Base-by-base conservation (phyloP, 2,888 invertebrate genomes). In the Drosophila suboccidentalis region DNA sequence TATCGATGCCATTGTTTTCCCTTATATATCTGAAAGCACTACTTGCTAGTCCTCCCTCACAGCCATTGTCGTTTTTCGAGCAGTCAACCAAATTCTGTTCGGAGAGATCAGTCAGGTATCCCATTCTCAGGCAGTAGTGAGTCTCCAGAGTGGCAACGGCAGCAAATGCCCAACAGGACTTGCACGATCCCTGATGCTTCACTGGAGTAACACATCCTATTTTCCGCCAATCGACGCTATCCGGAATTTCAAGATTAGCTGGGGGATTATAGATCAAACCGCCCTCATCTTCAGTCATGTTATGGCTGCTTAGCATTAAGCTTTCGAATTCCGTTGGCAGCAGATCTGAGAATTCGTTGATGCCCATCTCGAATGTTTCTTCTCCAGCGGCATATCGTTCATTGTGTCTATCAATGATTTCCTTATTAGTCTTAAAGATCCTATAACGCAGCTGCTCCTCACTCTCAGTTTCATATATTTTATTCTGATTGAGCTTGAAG, bases 31-130 rank as follows among this genome's bases (percentile, higher is more conserved):
- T 93, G 94, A 97, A 97, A 57, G 97, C 97, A 89, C 95, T 94
- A 93, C 97, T 96, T 94, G 94, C 94, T 74, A 94, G 93, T 36
- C 92, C 92, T 51, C 98, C 98, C 83, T 96, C 95, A 93, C 98
- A 98, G 57, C 98, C 98, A 90, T 96, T 95, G 93, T 98, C 97
- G 22, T 2, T 1, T 2, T 4, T n/a, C 1, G 97, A 97, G 91
- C 98, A 98, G 93, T 98, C 98, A 66, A 98, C 93, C 71, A 98
- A 94, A 93, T 98, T 98, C 93, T 98, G 98, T 93, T 98, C 98
- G 78, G 97, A 97, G 19, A 98, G 94, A 0, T 97, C 96, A 26
- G 97, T 94, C 46, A 98, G 94, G 79, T 94, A 94, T 4, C 96
- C 96, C 17, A 94, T 94, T 92, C 95, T 95, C 76, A 97, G 95